Evolutionary conservation across 2,888 invertebrate species (phyloP).

Genomic region (Chymomyza procnemis): DNA sequence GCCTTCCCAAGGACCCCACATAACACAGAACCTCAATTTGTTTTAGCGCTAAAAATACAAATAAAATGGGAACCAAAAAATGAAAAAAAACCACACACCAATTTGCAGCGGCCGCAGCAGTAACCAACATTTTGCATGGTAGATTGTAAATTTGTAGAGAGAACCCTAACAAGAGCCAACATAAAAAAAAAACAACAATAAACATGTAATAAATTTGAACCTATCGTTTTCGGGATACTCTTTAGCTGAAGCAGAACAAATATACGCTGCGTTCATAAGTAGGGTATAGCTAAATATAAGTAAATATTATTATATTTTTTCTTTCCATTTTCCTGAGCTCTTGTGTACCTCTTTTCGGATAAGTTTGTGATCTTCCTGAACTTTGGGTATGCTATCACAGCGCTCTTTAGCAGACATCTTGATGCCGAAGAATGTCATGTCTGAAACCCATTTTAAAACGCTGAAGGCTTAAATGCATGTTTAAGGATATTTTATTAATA

Average conservation of each 20-base stretch:
- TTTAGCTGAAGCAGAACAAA: neutral
- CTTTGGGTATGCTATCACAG: too few relatives aligned
- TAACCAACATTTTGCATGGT: slow-evolving; percentile 63
- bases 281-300: too few relatives aligned
- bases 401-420: too few relatives aligned
- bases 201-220: neutral
- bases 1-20: slow-evolving; percentile 16
- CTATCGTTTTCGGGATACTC: neutral
- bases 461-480: too few relatives aligned
- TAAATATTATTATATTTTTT: too few relatives aligned
- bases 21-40: slow-evolving; percentile 64
- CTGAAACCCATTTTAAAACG: too few relatives aligned
- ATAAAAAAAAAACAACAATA: slow-evolving; percentile 46
- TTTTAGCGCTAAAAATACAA: slow-evolving; percentile 71
- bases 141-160: slow-evolving; percentile 58
- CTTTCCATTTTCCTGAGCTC: too few relatives aligned
- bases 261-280: neutral
- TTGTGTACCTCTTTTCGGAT: too few relatives aligned
- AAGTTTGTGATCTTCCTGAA: too few relatives aligned
- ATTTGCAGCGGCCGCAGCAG: slow-evolving; percentile 48
- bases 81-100: slow-evolving; percentile 55
- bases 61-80: slow-evolving; percentile 52
- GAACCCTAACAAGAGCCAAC: slow-evolving; percentile 30
- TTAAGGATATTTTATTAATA: too few relatives aligned
- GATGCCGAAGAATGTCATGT: too few relatives aligned